phyloP scores from a whole-genome alignment of 2,888 invertebrate species.

The Prosopocoilus inquinatus region DNA sequence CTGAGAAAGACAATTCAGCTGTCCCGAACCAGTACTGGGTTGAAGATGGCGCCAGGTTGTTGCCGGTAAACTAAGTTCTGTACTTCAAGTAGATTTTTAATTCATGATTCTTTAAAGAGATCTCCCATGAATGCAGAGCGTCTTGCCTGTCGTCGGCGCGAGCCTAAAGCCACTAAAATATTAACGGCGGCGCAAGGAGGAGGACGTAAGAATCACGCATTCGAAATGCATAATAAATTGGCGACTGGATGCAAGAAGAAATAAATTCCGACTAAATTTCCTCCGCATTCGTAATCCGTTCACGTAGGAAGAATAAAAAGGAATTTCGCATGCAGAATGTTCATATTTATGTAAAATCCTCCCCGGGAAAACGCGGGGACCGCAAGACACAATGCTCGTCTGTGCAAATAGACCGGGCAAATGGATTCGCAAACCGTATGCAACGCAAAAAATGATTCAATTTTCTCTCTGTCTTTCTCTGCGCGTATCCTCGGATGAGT shows the following conservation, averaged over 20 bases:
- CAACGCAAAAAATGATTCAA: slow-evolving; percentile 1
- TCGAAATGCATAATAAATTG: slow-evolving; percentile 1
- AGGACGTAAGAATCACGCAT: too few species aligned
- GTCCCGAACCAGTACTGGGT: too few species aligned
- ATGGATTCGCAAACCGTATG: not conserved
- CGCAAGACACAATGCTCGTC: slow-evolving; percentile 29
- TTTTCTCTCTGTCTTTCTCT: not conserved
- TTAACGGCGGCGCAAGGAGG: too few species aligned
- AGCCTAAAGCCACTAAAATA: too few species aligned
- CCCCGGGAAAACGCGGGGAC: slow-evolving; percentile 29
- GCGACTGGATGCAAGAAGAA: not conserved
- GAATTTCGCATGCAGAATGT: slow-evolving; percentile 35
- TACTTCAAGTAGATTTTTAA: too few species aligned
- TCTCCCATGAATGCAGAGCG: too few species aligned
- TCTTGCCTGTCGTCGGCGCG: too few species aligned
- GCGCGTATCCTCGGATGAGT: too few species aligned
- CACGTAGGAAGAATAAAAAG: slow-evolving; percentile 37
- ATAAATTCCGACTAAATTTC: slow-evolving; percentile 31
- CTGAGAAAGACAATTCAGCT: too few species aligned
- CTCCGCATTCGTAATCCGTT: slow-evolving; percentile 33
- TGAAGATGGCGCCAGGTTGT: too few species aligned
- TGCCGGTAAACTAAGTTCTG: too few species aligned
- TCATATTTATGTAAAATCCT: slow-evolving; percentile 38
- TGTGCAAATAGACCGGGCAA: slow-evolving; percentile 26
- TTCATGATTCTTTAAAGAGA: too few species aligned